phyloP scores from a whole-genome alignment of 2,797 vertebrate genomes.

The Otolemur crassicaudatus region DNA sequence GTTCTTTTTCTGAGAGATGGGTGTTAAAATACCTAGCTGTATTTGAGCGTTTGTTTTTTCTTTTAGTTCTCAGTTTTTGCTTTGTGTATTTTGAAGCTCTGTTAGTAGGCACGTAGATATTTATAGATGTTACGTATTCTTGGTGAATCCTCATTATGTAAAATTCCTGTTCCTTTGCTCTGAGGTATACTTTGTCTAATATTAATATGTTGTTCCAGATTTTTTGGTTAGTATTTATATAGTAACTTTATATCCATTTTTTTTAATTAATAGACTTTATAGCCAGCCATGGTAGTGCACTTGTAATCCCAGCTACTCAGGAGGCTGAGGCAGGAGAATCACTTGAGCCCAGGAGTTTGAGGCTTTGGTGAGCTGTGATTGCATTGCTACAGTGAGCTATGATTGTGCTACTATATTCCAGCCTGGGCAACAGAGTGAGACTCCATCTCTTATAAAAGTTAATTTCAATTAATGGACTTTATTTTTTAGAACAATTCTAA shows the following conservation, averaged over 20 bases:
- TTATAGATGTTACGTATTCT: neutral
- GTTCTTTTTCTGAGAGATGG: neutral
- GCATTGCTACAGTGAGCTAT: neutral
- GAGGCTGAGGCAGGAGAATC: neutral
- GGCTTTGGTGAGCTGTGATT: neutral
- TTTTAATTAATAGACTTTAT: neutral
- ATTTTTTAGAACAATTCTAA: neutral
- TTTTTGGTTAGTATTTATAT: neutral
- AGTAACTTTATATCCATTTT: neutral
- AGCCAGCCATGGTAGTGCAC: neutral
- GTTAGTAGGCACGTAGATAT: neutral
- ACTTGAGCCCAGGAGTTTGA: neutral
- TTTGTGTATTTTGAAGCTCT: conserved; percentile 41
- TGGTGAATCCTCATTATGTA: neutral
- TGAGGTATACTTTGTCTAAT: conserved; percentile 13
- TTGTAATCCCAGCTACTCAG: neutral
- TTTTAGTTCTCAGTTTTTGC: neutral
- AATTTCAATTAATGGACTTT: neutral
- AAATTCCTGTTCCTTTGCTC: neutral
- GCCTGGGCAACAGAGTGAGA: neutral
- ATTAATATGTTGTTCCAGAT: neutral
- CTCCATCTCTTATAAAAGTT: neutral
- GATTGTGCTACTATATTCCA: neutral
- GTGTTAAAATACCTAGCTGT: neutral
- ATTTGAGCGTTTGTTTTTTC: neutral